These are phyloP conservation scores for Rallus crepitans DNA, from an alignment of 2,797 vertebrate species.

Conservation along the genomic window DNA sequence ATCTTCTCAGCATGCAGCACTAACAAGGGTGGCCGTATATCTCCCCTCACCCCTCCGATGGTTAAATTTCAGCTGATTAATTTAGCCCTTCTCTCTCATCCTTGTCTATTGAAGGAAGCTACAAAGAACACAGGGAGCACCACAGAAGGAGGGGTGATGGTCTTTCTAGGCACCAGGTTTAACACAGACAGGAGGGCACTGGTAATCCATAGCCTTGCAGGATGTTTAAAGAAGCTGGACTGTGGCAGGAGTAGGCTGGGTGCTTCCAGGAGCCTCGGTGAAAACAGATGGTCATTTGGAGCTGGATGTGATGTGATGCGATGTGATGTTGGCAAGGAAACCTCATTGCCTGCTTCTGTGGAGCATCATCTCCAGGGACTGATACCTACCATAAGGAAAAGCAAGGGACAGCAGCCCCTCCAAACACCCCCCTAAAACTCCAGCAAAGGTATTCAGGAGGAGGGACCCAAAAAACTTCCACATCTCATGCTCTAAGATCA, in stretches of 20 bases:
- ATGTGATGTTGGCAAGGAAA: background rate
- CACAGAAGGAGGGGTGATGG: background rate
- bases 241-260: background rate
- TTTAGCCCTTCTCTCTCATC: background rate
- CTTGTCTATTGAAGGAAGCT: background rate
- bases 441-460: background rate
- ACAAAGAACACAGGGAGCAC: background rate
- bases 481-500: background rate
- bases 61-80: background rate
- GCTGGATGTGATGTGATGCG: background rate
- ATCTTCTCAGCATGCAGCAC: background rate
- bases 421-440: background rate
- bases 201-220: background rate
- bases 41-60: too few relatives aligned
- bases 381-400: background rate
- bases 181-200: background rate
- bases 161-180: fast-evolving
- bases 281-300: background rate
- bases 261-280: background rate
- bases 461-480: background rate
- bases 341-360: fast-evolving
- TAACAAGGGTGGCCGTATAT: background rate
- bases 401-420: background rate
- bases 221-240: background rate
- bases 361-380: background rate